Evolutionary conservation across 35 echinoderm and acorn worm genomes (phyloP).

Genomic region (Lytechinus pictus): DNA sequence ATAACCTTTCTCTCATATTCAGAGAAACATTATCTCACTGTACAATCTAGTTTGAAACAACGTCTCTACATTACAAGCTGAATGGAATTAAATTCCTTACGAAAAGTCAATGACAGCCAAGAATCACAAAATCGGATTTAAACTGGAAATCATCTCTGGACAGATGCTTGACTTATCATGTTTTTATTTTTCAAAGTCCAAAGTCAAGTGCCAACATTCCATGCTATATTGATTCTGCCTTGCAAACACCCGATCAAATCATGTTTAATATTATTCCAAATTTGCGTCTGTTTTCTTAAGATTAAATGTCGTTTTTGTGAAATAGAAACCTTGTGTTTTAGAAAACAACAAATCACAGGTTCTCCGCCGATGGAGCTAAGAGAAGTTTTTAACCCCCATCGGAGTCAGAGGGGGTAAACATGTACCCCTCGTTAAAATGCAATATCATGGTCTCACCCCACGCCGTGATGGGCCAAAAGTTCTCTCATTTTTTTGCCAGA

Average conservation of each 20-base stretch:
- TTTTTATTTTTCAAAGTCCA: neutral
- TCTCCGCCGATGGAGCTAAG: neutral
- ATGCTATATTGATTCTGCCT: neutral
- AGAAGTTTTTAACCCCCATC: neutral
- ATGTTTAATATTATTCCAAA: neutral
- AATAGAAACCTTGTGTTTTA: conserved; percentile 5
- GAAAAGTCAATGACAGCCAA: too few species aligned
- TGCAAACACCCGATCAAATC: neutral
- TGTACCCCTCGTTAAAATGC: conserved; percentile 1
- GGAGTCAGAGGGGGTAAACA: neutral
- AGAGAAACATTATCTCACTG: too few species aligned
- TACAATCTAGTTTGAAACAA: too few species aligned
- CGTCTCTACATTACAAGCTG: too few species aligned
- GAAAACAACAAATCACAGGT: neutral
- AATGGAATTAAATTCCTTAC: too few species aligned
- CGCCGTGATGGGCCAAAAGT: neutral
- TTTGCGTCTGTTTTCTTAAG: neutral
- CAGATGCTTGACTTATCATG: neutral
- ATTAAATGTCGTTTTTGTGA: neutral
- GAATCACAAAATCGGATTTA: neutral
- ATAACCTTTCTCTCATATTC: too few species aligned
- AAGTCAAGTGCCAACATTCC: neutral
- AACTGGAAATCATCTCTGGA: neutral
- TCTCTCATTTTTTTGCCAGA: neutral
- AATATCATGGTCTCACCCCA: neutral